phyloP scores from a whole-genome alignment of 2,113 vertebrate species.

The Tenrec ecaudatus region DNA sequence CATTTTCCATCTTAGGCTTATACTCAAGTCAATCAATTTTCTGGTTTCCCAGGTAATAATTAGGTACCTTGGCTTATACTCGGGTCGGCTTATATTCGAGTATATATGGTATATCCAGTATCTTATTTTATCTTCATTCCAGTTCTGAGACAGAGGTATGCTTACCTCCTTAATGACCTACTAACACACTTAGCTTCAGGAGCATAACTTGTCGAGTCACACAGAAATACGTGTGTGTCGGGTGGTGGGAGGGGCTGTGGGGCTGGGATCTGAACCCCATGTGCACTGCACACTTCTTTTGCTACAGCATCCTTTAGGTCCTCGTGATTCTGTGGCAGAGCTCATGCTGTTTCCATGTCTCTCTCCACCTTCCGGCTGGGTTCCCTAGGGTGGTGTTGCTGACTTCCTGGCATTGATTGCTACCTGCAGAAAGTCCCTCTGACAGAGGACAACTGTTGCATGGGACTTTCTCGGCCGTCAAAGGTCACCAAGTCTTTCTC shows the following conservation, averaged over 20 bases:
- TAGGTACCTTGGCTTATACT: too few species aligned
- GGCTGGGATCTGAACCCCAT: too few species aligned
- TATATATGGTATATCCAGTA: too few species aligned
- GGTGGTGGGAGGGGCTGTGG: too few species aligned
- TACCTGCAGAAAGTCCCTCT: neutral
- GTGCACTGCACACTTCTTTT: neutral
- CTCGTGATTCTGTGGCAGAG: neutral
- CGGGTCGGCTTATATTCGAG: too few species aligned
- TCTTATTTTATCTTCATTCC: neutral
- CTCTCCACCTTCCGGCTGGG: fast-evolving
- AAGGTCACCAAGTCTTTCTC: neutral
- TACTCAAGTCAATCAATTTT: too few species aligned
- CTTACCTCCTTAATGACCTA: neutral
- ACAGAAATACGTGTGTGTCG: too few species aligned
- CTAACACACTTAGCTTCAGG: neutral
- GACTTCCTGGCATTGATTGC: too few species aligned
- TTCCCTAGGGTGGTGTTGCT: neutral
- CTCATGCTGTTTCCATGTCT: neutral
- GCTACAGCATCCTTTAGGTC: neutral
- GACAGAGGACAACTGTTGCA: neutral
- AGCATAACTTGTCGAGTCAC: neutral
- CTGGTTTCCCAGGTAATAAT: too few species aligned
- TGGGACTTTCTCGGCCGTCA: neutral
- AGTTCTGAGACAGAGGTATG: neutral
- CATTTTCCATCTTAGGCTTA: too few species aligned